phyloP scores from a whole-genome alignment of 2,888 invertebrate genomes.

The Drosophila maculinotata region DNA sequence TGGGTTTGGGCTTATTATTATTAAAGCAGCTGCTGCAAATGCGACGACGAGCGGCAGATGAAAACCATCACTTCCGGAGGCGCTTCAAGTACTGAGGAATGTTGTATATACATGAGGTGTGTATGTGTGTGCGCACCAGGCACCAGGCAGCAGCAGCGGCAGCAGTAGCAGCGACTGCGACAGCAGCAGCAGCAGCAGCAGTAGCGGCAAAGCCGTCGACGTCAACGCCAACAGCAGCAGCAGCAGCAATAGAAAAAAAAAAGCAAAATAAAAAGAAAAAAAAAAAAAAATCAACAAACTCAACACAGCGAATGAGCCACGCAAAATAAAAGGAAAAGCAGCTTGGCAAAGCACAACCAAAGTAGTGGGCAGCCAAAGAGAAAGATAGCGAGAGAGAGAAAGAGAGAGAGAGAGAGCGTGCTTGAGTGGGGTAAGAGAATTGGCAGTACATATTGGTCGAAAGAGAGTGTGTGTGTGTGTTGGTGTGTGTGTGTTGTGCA shows the following conservation, averaged over 20 bases:
- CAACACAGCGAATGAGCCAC: constrained; percentile 63
- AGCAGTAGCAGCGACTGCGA: constrained; percentile 32
- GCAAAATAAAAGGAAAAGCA: constrained; percentile 76
- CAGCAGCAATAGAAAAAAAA: constrained; percentile 40
- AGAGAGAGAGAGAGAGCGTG: constrained; percentile 1
- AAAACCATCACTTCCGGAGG: constrained; percentile 85
- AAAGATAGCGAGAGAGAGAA: background rate
- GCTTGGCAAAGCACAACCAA: constrained; percentile 37
- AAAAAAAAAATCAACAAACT: constrained; percentile 45
- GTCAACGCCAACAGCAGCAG: constrained; percentile 32
- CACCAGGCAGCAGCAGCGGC: constrained; percentile 39
- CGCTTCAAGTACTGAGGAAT: constrained; percentile 85
- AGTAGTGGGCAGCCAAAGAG: constrained; percentile 32
- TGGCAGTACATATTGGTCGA: constrained; percentile 21
- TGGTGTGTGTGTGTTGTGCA: constrained; percentile 21
- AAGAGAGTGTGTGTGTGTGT: constrained; percentile 8
- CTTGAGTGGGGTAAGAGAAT: constrained; percentile 1
- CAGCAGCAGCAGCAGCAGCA: constrained; percentile 32
- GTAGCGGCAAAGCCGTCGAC: constrained; percentile 31
- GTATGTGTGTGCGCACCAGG: constrained; percentile 44
- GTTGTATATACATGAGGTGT: constrained; percentile 67
- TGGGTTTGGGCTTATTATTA: constrained; percentile 44
- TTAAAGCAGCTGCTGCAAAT: constrained; percentile 65
- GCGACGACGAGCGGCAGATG: constrained; percentile 76
- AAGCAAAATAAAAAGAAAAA: constrained; percentile 11